phyloP scores from a whole-genome alignment of 2,888 invertebrate species.

The Diplolepis rosae region DNA sequence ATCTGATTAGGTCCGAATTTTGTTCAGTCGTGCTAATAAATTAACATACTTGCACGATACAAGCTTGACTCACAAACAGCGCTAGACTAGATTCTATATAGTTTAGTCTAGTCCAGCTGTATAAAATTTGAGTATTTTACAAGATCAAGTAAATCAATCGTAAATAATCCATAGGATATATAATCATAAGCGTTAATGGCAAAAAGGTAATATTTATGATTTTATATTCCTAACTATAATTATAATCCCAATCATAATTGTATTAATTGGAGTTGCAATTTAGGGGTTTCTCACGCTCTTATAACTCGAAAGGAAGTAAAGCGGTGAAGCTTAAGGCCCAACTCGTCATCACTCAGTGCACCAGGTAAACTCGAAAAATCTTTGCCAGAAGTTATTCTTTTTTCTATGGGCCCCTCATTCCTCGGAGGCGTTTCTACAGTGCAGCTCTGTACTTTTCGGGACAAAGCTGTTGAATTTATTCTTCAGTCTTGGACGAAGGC shows the following conservation, averaged over 20 bases:
- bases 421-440: slow-evolving; percentile 11
- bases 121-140: too few species aligned
- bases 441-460: slow-evolving; percentile 34
- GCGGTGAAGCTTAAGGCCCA: not conserved
- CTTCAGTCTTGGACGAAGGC: slow-evolving; percentile 37
- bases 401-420: not conserved
- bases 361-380: not conserved
- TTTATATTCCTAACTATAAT: not conserved
- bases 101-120: too few species aligned
- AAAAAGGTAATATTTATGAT: slow-evolving; percentile 29
- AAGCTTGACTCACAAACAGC: too few species aligned
- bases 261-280: not conserved
- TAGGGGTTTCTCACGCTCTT: not conserved
- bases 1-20: too few species aligned
- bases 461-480: slow-evolving; percentile 45
- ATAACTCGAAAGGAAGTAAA: not conserved
- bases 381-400: not conserved
- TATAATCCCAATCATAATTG: not conserved
- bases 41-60: too few species aligned
- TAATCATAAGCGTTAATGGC: slow-evolving; percentile 22
- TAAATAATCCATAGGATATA: slow-evolving; percentile 21
- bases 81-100: too few species aligned
- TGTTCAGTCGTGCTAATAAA: too few species aligned
- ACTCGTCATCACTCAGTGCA: not conserved
- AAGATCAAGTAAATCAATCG: too few species aligned